Evolutionary conservation across 2,888 invertebrate species (phyloP).

Genomic region (Catocala sponsa): DNA sequence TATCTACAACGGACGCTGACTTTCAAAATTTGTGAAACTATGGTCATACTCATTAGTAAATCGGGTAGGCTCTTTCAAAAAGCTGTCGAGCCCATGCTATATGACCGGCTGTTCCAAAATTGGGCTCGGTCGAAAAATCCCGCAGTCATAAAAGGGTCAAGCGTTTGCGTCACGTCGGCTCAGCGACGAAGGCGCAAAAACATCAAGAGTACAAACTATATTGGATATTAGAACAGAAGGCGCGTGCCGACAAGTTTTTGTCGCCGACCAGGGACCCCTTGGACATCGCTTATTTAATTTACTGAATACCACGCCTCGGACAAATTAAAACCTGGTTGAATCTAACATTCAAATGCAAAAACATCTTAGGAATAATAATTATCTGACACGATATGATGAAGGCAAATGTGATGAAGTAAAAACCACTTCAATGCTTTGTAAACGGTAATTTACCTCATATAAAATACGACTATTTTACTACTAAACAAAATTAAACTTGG

Average conservation of each 20-base stretch:
- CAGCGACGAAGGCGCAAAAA: conserved; percentile 72
- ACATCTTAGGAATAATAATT: conserved; percentile 4
- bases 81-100: conserved; percentile 36
- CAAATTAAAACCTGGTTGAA: conserved; percentile 36
- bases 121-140: conserved; percentile 63
- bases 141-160: conserved; percentile 84
- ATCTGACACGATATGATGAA: conserved; percentile 5
- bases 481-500: background rate
- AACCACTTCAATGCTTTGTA: conserved; percentile 14
- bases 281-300: conserved; percentile 70
- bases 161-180: conserved; percentile 76
- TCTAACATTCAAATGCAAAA: background rate
- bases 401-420: background rate
- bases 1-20: background rate
- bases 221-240: conserved; percentile 85
- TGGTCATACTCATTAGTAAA: conserved; percentile 12
- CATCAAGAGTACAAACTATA: conserved; percentile 80
- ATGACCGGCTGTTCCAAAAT: conserved; percentile 37
- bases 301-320: conserved; percentile 55
- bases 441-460: conserved; percentile 12
- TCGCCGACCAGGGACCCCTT: conserved; percentile 51
- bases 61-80: conserved; percentile 11
- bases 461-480: background rate
- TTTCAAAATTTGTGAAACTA: background rate
- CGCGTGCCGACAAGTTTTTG: conserved; percentile 80